phyloP scores from a whole-genome alignment of 2,888 invertebrate genomes.

The Amblyjoppa proteus region DNA sequence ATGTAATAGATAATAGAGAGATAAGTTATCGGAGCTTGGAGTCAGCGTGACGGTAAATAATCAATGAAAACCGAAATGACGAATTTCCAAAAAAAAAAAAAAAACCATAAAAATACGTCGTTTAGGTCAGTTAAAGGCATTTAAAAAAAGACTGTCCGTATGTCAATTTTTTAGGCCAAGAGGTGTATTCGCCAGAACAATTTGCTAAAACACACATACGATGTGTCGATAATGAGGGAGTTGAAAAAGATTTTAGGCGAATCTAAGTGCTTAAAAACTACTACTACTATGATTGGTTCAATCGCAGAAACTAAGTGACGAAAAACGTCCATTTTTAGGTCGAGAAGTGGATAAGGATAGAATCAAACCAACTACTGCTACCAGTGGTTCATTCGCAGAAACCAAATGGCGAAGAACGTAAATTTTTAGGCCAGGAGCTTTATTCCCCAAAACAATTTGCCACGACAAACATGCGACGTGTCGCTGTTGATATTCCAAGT shows the following conservation, averaged over 20 bases:
- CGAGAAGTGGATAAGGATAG: too few species aligned
- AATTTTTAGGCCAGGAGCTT: too few species aligned
- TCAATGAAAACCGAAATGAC: background rate
- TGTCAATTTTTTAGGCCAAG: background rate
- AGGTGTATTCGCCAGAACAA: background rate
- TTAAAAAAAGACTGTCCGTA: background rate
- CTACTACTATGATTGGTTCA: background rate
- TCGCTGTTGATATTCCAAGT: too few species aligned
- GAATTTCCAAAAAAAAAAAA: background rate
- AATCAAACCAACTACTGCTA: background rate
- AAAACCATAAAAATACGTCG: background rate
- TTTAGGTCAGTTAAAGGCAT: background rate
- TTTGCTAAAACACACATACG: too few species aligned
- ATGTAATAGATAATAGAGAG: background rate
- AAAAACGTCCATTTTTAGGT: too few species aligned
- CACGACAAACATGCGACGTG: too few species aligned
- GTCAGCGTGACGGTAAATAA: background rate
- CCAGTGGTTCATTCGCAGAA: background rate
- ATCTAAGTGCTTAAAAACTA: too few species aligned
- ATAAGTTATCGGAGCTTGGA: conserved; percentile 22
- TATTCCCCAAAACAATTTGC: too few species aligned
- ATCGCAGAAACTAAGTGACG: background rate
- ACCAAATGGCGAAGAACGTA: background rate
- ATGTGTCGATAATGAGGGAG: too few species aligned
- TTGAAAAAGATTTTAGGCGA: too few species aligned